Conservation (phyloP, 2,888 invertebrate species). For the Lithophane semibrunnea region DNA sequence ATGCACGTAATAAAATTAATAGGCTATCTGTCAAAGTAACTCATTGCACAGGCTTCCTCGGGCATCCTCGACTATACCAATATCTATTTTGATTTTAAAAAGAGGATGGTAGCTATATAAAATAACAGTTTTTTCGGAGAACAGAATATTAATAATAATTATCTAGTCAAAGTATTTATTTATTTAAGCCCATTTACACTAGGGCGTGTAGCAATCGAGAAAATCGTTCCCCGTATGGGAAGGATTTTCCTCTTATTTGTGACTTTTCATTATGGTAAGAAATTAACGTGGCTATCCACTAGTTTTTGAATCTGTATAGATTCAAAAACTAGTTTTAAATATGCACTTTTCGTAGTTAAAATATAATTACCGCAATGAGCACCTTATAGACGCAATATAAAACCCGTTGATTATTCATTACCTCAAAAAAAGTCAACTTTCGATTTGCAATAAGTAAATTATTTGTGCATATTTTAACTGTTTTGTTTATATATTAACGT, state of each 20-base stretch:
- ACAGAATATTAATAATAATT: neutral
- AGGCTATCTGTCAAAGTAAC: neutral
- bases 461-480: neutral
- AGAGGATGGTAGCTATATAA: neutral
- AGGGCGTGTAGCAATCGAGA: too few species aligned
- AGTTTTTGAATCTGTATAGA: too few species aligned
- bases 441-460: neutral
- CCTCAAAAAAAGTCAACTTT: neutral
- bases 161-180: too few species aligned
- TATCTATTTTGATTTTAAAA: neutral
- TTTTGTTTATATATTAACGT: too few species aligned
- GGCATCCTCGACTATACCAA: neutral
- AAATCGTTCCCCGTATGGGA: too few species aligned
- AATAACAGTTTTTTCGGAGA: neutral
- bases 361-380: too few species aligned
- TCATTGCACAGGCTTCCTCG: neutral
- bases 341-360: too few species aligned
- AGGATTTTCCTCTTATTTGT: too few species aligned
- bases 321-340: neutral
- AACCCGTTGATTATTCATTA: neutral
- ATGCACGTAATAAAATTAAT: constrained; percentile 15
- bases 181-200: too few species aligned
- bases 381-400: neutral
- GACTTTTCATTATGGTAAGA: too few species aligned
- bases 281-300: too few species aligned